Percentiles rank a stretch among this genome's conserved stretches.
phyloP scores from a whole-genome alignment of 2,888 invertebrate species.

The Synanthedon myopaeformis region DNA sequence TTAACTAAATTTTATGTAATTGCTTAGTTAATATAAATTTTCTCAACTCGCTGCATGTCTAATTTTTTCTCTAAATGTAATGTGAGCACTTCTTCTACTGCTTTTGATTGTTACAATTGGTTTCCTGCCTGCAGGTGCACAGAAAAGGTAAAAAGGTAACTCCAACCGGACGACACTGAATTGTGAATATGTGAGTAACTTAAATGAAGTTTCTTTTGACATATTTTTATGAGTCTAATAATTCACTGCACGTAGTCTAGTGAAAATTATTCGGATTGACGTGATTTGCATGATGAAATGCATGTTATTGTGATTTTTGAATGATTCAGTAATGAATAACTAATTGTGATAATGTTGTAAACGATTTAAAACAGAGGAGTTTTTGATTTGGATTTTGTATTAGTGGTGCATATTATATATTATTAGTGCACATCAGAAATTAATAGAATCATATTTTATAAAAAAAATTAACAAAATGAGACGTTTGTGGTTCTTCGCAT shows the following conservation, averaged over 20 bases:
- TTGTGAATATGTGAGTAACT: slow-evolving; percentile 38
- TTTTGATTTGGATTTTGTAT: too few relatives aligned
- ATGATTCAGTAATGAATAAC: too few relatives aligned
- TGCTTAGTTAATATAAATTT: background rate
- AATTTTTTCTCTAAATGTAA: background rate
- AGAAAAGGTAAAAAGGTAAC: slow-evolving; percentile 58
- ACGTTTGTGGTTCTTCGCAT: too few relatives aligned
- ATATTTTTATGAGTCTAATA: background rate
- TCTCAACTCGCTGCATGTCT: background rate
- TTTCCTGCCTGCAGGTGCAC: slow-evolving; percentile 51
- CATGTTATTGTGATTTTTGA: background rate
- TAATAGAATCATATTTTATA: too few relatives aligned
- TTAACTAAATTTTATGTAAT: background rate
- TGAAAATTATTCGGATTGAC: background rate
- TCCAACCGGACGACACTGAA: slow-evolving; percentile 30
- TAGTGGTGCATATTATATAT: too few relatives aligned
- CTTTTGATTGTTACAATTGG: slow-evolving; percentile 15
- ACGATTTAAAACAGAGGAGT: too few relatives aligned
- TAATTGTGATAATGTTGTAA: too few relatives aligned
- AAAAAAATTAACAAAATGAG: too few relatives aligned
- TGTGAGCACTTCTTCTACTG: background rate
- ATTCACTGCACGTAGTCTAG: background rate
- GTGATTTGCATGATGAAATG: background rate
- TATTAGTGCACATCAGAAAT: too few relatives aligned
- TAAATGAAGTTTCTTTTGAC: background rate